Base-by-base conservation (phyloP, 1,140 invertebrate genomes). In the Ladona fulva region DNA sequence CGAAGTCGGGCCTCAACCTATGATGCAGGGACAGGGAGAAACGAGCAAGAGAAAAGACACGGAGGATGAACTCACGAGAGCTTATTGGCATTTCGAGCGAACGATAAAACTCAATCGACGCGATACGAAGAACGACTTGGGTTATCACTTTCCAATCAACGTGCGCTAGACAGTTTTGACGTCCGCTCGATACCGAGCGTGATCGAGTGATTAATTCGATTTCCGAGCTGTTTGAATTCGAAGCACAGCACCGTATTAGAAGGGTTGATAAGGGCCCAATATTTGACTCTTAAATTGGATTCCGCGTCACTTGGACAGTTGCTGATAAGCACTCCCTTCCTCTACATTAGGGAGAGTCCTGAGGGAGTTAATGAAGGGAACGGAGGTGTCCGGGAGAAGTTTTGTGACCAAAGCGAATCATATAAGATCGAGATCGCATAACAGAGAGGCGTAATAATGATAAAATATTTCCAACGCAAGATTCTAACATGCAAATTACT, bases 241-340 rank as follows among this genome's bases (percentile, higher is more conserved):
- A 66, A 22, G 16, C 52, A 52, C 10, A 52, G 44, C 44, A 52
- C n/a, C n/a, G n/a, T 52, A 66, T 66, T 66, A 66, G n/a, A 22
- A 66, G n/a, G 52, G 52, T 66, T 66, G 52, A 66, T 66, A 66
- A 66, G n/a, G 14, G 52, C 52, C 52, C 52, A 66, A 66, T 66
- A 66, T 66, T 66, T 66, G 52, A 66, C 52, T 66, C 52, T 66
- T 66, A 66, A 66, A 66, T 66, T 66, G 52, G 52, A 66, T 66
- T 66, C 52, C 52, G 12, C 29, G 29, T 37, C 29, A 37, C 29
- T 37, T 37, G 1, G 29, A 37, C 29, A 37, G 3, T 37, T 37
- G 29, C 29, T 37, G 29, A 37, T 37, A 37, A 37, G 29, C 1
- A 37, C 29, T 37, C 29, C 29, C 29, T 37, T 37, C 29, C 29